Percentiles rank a stretch among this genome's conserved stretches.
These are phyloP conservation scores for Synergus laeviventris DNA, from an alignment of 2,888 invertebrate genomes.

Conservation along the genomic window DNA sequence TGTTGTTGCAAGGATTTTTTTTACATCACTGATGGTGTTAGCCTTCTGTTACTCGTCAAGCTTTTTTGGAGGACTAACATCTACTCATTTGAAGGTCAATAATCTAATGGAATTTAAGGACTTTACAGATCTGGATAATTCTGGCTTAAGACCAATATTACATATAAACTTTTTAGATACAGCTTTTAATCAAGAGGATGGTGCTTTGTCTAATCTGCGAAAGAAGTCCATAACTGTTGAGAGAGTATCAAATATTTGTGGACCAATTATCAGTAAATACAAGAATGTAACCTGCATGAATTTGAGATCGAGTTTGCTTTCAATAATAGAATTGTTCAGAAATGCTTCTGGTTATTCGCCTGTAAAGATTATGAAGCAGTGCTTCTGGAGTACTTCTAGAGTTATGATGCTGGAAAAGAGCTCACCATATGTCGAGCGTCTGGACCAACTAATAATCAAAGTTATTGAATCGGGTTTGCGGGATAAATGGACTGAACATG, in stretches of 20 bases:
- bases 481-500: neutral
- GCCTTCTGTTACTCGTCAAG: neutral
- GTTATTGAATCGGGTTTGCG: neutral
- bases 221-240: neutral
- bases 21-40: neutral
- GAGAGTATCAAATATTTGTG: fast-evolving
- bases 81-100: neutral
- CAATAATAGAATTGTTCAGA: neutral
- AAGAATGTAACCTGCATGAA: neutral
- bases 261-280: neutral
- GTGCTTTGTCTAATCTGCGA: neutral
- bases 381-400: neutral
- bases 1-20: neutral
- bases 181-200: slow-evolving; percentile 2
- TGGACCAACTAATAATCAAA: neutral
- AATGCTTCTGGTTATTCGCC: neutral
- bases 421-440: neutral
- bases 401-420: neutral
- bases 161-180: slow-evolving; percentile 29
- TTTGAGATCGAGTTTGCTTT: neutral
- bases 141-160: slow-evolving; percentile 32
- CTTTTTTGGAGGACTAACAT: slow-evolving; percentile 37
- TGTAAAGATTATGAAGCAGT: neutral
- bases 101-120: neutral
- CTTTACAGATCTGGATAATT: slow-evolving; percentile 31